Percentiles rank a stretch among this genome's conserved stretches.
These are phyloP conservation scores for Sebastes oblongus DNA, from an alignment of 2,797 vertebrate genomes.

Conservation along the genomic window DNA sequence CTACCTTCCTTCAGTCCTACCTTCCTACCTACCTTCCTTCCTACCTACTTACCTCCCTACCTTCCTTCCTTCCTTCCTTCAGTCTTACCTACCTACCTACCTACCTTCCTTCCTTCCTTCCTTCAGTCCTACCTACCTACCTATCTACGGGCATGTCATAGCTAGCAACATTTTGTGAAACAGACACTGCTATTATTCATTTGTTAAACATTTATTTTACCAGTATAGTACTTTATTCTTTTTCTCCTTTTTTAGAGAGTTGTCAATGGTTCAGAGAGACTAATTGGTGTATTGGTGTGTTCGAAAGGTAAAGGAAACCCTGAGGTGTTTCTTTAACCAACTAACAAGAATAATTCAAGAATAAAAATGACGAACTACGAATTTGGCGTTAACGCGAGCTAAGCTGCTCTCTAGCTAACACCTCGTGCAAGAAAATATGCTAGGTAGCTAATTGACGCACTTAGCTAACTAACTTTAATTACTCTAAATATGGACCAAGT, in stretches of 20 bases:
- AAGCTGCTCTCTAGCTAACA: background rate
- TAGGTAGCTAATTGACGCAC: background rate
- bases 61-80: rapidly evolving
- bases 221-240: background rate
- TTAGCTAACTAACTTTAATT: background rate
- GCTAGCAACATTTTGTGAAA: background rate
- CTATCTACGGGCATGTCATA: background rate
- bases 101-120: background rate
- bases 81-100: no score
- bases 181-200: background rate
- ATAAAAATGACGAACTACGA: no score
- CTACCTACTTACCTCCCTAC: no score
- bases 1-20: background rate
- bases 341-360: no score
- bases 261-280: no score
- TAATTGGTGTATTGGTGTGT: no score
- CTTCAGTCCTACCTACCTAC: background rate
- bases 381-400: no score
- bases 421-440: no score
- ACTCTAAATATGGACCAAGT: no score
- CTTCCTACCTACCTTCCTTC: no score
- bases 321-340: no score
- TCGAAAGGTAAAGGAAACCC: no score
- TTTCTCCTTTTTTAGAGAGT: background rate
- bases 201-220: background rate